Evolutionary conservation across 1,140 invertebrate genomes (phyloP), one percentile per base, ranked within the genome.

Genomic region (Penaeus chinensis): DNA sequence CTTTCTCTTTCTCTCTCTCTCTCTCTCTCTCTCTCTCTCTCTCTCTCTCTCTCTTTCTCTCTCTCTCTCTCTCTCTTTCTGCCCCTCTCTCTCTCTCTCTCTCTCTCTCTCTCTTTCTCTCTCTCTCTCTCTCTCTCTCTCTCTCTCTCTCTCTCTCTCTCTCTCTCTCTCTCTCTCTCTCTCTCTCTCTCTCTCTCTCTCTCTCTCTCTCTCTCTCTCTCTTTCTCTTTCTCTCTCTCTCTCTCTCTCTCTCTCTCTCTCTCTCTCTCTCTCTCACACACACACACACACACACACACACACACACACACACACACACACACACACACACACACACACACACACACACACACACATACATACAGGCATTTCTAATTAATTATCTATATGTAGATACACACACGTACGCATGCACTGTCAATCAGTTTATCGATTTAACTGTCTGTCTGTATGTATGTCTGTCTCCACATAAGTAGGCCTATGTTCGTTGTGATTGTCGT

Each of bases 311-410:
- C 32, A 78, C 76, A 78, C 32, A 78, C 76, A 78, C 32, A 78
- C 76, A 78, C 32, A 78, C 76, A 76, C 71, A 76, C 71, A 76
- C 71, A 76, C 32, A 78, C 76, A 78, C 32, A 78, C 76, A 78
- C 32, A 78, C 76, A 78, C 32, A 78, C 76, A 78, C 32, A 78
- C 74, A 77, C 27, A 32, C 42, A 37, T 32, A 32, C 74, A 32
- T 13, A 77, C 27, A 77, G n/a, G n/a, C n/a, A n/a, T n/a, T n/a
- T n/a, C n/a, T n/a, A n/a, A n/a, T n/a, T n/a, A n/a, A n/a, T n/a
- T n/a, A n/a, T n/a, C n/a, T 47, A 10, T 47, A 10, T 47, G n/a
- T n/a, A n/a, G n/a, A n/a, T n/a, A n/a, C n/a, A n/a, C n/a, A n/a
- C n/a, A n/a, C n/a, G 42, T 47, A 10, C 10, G 42, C 10, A 47